phyloP scores from a whole-genome alignment of 2,797 vertebrate species.

The Eulemur coronatus region DNA sequence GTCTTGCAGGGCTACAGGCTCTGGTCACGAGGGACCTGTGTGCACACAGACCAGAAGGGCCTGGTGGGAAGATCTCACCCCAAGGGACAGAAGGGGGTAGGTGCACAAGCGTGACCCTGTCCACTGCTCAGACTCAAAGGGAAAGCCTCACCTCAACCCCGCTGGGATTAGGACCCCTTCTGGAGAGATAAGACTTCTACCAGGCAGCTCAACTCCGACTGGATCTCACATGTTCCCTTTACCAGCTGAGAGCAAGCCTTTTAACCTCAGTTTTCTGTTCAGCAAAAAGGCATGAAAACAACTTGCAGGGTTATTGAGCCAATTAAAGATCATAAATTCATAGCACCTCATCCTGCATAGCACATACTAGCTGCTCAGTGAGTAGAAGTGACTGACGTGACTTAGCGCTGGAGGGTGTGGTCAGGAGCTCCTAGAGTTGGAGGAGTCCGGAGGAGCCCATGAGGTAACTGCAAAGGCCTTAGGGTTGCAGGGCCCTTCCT shows the following conservation, averaged over 20 bases:
- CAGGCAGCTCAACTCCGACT: fast-evolving
- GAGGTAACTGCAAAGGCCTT: not conserved
- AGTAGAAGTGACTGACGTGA: not conserved
- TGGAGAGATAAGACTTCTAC: not conserved
- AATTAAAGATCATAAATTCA: not conserved
- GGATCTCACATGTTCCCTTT: not conserved
- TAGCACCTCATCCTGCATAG: fast-evolving
- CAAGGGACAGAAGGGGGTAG: not conserved
- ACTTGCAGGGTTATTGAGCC: not conserved
- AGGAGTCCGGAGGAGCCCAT: not conserved
- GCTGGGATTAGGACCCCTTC: no score
- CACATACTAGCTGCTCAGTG: not conserved
- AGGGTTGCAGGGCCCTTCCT: fast-evolving
- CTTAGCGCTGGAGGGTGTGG: not conserved
- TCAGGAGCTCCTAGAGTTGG: not conserved
- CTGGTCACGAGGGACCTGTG: not conserved
- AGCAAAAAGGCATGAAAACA: not conserved
- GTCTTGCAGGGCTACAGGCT: not conserved
- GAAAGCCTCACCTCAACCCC: not conserved
- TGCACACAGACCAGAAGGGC: not conserved
- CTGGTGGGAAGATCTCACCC: not conserved
- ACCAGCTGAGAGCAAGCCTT: not conserved
- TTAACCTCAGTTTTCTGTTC: not conserved
- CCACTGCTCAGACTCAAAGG: not conserved
- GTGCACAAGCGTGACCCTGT: fast-evolving